phyloP scores from a whole-genome alignment of 1,140 invertebrate genomes.

The Aleiodes sp. region DNA sequence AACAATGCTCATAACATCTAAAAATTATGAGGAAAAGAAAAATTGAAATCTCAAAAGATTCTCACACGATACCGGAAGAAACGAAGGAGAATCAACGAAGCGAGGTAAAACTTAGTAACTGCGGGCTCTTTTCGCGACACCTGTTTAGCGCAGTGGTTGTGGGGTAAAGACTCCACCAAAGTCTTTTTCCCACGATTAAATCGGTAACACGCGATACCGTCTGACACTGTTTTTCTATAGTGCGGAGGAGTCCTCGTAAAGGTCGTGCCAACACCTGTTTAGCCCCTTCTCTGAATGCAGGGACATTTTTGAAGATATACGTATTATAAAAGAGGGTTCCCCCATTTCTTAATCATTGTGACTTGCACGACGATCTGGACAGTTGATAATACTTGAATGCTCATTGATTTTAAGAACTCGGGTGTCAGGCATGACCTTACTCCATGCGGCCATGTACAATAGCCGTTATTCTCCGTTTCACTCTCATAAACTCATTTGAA shows the following conservation, averaged over 20 bases:
- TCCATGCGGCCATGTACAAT: no score
- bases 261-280: slow-evolving; percentile 16
- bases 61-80: neutral
- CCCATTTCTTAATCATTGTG: neutral
- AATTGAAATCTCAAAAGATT: neutral
- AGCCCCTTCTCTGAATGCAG: neutral
- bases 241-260: slow-evolving; percentile 19
- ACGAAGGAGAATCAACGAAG: slow-evolving; percentile 38
- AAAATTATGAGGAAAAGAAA: neutral
- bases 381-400: neutral
- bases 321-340: neutral
- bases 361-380: neutral
- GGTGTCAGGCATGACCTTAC: neutral
- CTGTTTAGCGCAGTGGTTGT: slow-evolving; percentile 32
- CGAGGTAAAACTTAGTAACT: slow-evolving; percentile 31
- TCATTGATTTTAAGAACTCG: neutral
- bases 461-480: neutral
- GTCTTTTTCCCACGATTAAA: slow-evolving; percentile 53
- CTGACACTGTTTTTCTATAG: neutral
- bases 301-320: neutral
- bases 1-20: neutral
- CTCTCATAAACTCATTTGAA: neutral
- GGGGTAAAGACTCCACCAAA: slow-evolving; percentile 1
- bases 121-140: slow-evolving; percentile 40
- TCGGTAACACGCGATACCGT: slow-evolving; percentile 17